phyloP scores from a whole-genome alignment of 2,888 invertebrate species.

The Hymenopus coronatus region DNA sequence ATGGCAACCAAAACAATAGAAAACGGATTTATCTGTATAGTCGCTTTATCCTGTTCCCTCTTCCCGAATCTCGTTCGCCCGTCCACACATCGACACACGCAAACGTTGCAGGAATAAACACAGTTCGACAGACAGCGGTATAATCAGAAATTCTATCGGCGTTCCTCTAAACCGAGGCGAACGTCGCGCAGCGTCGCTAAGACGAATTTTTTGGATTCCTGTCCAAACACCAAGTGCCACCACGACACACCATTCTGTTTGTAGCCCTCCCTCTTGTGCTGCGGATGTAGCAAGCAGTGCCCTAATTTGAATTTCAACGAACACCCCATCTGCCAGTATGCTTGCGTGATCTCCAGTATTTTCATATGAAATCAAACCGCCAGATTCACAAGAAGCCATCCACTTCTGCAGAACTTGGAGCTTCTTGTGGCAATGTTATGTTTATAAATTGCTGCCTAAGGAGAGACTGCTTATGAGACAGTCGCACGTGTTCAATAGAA shows the following conservation, averaged over 20 bases:
- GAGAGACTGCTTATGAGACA: not conserved
- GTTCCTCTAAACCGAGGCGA: conserved; percentile 7
- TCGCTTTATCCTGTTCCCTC: not conserved
- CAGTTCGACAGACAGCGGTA: not conserved
- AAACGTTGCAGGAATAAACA: not conserved
- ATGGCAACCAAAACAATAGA: not conserved
- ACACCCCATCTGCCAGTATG: not conserved
- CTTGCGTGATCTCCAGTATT: conserved; percentile 18
- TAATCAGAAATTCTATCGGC: conserved; percentile 20
- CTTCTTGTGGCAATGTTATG: not conserved
- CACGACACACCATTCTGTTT: not conserved
- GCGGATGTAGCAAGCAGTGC: not conserved
- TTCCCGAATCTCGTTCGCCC: not conserved
- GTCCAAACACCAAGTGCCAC: not conserved
- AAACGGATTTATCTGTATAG: not conserved
- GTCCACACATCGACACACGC: not conserved
- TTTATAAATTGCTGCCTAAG: not conserved
- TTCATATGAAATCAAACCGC: conserved; percentile 29
- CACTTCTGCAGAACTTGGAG: not conserved
- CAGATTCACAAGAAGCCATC: not conserved
- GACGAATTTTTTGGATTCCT: not conserved
- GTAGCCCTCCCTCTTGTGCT: not conserved
- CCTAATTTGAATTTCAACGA: conserved; percentile 33
- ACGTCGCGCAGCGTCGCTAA: not conserved
- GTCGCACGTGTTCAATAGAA: not conserved